These are phyloP conservation scores for Eumeta japonica DNA, from an alignment of 1,140 invertebrate genomes.

Conservation along the genomic window DNA sequence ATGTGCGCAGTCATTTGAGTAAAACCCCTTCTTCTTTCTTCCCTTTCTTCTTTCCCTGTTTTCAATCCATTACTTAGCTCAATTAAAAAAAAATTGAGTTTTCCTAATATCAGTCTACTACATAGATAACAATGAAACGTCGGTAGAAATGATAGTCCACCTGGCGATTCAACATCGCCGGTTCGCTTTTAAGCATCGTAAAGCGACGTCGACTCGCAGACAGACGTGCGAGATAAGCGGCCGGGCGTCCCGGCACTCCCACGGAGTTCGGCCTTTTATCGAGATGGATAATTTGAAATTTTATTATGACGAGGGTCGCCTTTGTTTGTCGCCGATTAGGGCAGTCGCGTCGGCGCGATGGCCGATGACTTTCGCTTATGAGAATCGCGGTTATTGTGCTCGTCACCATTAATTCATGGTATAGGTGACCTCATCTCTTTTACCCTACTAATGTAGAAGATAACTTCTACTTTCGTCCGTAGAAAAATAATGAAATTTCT, in stretches of 20 bases:
- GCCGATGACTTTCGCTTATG: slow-evolving; percentile 4
- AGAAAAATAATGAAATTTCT: no score
- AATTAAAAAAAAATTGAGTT: no score
- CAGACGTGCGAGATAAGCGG: neutral
- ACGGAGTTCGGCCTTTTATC: neutral
- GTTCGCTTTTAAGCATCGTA: neutral
- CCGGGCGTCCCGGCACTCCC: neutral
- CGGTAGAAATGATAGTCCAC: no score
- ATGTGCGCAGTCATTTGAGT: no score
- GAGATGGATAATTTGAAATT: slow-evolving; percentile 8
- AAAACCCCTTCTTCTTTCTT: no score
- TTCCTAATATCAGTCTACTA: slow-evolving; percentile 3
- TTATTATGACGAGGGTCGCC: slow-evolving; percentile 11
- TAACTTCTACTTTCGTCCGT: no score
- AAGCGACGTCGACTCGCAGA: neutral
- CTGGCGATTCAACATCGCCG: no score
- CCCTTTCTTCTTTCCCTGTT: no score
- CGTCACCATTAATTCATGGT: neutral
- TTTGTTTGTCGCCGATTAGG: slow-evolving; percentile 8
- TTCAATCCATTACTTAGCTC: no score
- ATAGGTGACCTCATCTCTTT: neutral
- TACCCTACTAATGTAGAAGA: no score
- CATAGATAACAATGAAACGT: slow-evolving; percentile 3
- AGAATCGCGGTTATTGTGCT: neutral
- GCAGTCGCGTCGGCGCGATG: slow-evolving; percentile 1